phyloP scores from a whole-genome alignment of 2,797 vertebrate genomes.

The Balearica regulorum region DNA sequence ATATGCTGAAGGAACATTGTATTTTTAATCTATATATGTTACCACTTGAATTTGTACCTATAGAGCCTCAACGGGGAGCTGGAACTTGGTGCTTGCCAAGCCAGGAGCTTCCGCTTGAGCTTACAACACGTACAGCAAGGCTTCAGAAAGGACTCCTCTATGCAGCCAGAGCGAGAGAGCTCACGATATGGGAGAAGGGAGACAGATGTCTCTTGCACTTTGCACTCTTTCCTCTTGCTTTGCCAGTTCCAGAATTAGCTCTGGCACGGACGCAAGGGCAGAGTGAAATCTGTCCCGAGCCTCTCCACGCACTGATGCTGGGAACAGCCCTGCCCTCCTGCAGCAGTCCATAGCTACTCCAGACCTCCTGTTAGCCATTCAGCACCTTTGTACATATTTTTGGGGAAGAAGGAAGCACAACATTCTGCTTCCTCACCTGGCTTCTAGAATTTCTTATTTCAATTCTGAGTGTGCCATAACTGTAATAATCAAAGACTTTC shows the following conservation, averaged over 20 bases:
- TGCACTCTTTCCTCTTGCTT: neutral
- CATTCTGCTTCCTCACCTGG: neutral
- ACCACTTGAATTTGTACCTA: neutral
- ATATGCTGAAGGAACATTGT: neutral
- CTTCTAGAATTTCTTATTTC: neutral
- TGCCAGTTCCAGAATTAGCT: neutral
- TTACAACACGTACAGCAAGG: neutral
- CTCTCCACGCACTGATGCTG: neutral
- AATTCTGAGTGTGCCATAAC: neutral
- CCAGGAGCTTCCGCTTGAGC: neutral
- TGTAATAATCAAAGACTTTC: neutral
- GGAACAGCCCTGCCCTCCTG: neutral
- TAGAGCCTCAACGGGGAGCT: accelerated
- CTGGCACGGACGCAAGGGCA: neutral
- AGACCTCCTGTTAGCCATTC: neutral
- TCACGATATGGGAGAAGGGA: neutral
- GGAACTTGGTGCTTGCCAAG: neutral
- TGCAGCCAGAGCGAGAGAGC: accelerated
- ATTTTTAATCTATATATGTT: neutral
- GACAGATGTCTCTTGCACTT: neutral
- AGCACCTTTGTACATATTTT: neutral
- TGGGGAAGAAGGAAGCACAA: neutral
- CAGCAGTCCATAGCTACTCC: neutral
- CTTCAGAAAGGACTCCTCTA: neutral
- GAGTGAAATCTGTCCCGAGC: neutral